Percentiles rank a stretch among this genome's conserved stretches.
These are phyloP conservation scores for Marisa cornuarietis DNA, from an alignment of 1,140 invertebrate species.

Conservation along the genomic window DNA sequence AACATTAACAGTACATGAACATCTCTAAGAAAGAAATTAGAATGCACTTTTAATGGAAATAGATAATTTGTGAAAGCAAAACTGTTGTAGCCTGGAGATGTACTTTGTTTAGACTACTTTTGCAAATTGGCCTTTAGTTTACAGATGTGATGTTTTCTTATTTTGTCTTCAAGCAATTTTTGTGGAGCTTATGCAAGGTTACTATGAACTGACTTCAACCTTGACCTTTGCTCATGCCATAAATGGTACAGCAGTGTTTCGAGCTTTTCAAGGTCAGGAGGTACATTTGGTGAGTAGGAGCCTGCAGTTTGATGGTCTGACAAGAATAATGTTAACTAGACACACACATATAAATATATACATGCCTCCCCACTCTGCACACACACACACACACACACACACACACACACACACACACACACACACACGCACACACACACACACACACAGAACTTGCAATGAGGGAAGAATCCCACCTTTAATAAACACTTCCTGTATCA, in stretches of 20 bases:
- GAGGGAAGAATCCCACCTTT: background rate
- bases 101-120: too few species aligned
- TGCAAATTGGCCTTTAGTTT: background rate
- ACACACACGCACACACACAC: too few species aligned
- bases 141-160: too few species aligned
- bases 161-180: constrained; percentile 24
- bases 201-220: constrained; percentile 33
- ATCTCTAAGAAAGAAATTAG: too few species aligned
- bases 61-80: too few species aligned
- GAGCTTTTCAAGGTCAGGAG: constrained; percentile 30
- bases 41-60: too few species aligned
- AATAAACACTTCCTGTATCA: too few species aligned
- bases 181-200: constrained; percentile 35
- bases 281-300: constrained; percentile 37
- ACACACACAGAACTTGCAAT: background rate
- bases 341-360: background rate
- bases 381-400: too few species aligned
- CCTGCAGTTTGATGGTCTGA: background rate
- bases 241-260: constrained; percentile 17
- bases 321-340: background rate
- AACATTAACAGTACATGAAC: too few species aligned
- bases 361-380: too few species aligned
- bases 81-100: too few species aligned
- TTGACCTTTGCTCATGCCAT: constrained; percentile 17
- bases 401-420: background rate